phyloP scores from a whole-genome alignment of 37 sponge, comb jelly and placozoan species.

The Cliona cf. orientalis region DNA sequence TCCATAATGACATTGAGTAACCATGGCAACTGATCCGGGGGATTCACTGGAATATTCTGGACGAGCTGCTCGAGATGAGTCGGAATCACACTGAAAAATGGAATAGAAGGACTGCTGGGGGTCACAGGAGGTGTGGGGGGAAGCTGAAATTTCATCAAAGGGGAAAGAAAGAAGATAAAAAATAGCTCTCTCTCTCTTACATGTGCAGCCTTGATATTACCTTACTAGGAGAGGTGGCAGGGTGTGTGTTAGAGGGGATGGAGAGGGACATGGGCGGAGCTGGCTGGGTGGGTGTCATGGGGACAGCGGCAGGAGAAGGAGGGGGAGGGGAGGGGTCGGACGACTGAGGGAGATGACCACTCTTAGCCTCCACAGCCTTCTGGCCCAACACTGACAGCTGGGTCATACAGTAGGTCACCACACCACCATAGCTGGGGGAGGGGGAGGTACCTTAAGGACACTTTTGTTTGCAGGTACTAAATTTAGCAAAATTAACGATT shows the following conservation, averaged over 20 bases:
- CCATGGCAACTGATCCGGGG: constrained; percentile 36
- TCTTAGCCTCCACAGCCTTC: constrained; percentile 13
- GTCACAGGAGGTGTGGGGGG: background rate
- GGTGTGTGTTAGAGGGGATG: background rate
- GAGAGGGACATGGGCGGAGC: background rate
- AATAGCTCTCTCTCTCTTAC: background rate
- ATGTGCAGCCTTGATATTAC: background rate
- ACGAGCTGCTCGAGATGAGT: too few relatives aligned
- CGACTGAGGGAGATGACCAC: background rate
- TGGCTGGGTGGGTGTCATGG: background rate
- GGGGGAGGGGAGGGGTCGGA: background rate
- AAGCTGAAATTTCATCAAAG: background rate
- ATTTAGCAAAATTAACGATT: too few relatives aligned
- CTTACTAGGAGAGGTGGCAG: background rate
- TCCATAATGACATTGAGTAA: constrained; percentile 18
- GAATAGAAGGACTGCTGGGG: too few relatives aligned
- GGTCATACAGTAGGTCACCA: constrained; percentile 4
- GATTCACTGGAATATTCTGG: constrained; percentile 9
- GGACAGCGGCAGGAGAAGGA: background rate
- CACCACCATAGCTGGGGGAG: constrained; percentile 28
- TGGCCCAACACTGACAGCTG: background rate
- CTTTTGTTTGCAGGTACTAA: too few relatives aligned
- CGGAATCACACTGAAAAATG: too few relatives aligned
- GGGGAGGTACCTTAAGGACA: too few relatives aligned
- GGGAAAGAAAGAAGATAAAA: background rate